Evolutionary conservation across 2,797 vertebrate genomes (phyloP).

Genomic region (Ctenopoma kingsleyae): DNA sequence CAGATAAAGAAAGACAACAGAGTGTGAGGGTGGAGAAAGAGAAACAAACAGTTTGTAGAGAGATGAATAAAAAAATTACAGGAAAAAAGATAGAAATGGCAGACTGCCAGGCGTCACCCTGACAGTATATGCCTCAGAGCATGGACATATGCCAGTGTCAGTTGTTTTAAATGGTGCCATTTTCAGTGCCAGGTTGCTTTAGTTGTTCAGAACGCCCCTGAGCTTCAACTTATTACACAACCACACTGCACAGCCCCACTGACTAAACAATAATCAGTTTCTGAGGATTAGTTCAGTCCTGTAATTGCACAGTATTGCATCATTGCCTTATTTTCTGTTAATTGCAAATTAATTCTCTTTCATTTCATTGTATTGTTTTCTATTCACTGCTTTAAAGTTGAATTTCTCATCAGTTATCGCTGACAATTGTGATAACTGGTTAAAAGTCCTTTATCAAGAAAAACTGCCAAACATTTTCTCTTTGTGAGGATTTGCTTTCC

Average conservation of each 20-base stretch:
- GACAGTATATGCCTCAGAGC: slow-evolving; percentile 8
- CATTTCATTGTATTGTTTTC: background rate
- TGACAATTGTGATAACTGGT: background rate
- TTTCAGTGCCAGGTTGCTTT: slow-evolving; percentile 18
- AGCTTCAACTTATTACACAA: slow-evolving; percentile 26
- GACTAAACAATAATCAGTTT: slow-evolving; percentile 20
- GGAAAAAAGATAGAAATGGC: slow-evolving; percentile 10
- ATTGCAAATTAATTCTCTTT: background rate
- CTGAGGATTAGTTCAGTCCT: slow-evolving; percentile 3
- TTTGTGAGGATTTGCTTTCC: background rate
- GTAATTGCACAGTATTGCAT: background rate
- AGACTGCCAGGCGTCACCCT: slow-evolving; percentile 22
- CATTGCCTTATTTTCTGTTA: slow-evolving; percentile 1
- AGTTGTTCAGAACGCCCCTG: slow-evolving; percentile 14
- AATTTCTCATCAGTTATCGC: background rate
- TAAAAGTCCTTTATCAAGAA: background rate
- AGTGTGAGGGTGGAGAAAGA: slow-evolving; percentile 1
- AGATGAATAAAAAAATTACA: slow-evolving; percentile 8
- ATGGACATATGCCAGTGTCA: slow-evolving; percentile 9
- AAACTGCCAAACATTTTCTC: background rate
- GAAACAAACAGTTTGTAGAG: background rate
- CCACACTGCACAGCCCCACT: background rate
- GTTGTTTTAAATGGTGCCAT: slow-evolving; percentile 13
- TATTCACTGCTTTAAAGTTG: background rate
- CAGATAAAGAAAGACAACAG: slow-evolving; percentile 5